Base-by-base conservation (phyloP, 2,797 vertebrate species). In the Nannoperca obscura region DNA sequence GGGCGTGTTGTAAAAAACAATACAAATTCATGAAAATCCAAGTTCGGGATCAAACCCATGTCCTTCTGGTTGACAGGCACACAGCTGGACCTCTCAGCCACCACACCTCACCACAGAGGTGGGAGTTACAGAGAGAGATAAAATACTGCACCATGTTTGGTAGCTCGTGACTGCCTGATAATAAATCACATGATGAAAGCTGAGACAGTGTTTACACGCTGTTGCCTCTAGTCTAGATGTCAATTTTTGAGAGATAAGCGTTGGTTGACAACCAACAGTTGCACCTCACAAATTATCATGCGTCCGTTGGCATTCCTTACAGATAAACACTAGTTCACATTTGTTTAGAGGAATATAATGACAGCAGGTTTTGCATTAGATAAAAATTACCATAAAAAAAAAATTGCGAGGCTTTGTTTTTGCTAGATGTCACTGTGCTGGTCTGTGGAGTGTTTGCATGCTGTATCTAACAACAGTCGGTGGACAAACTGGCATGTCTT, bases 321-420 rank as follows among this genome's bases (percentile, higher is more conserved):
- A 27, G 15, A 53, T 59, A 59, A 66, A 58, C 19, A 52, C 14
- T 0, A 11, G 5, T 8, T 30, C 62, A 8, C n/a, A 77, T 86
- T 85, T 84, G 76, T 42, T 79, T 78, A 22, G 6, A 17, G 1
- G 34, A 2, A 38, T 78, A 76, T 65, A 14, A 65, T 13, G 17
- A 50, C 20, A 24, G 62, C 0, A 17, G 7, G 76, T 57, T 89
- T 85, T 87, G 73, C 83, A 85, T 83, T 7, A 74, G 47, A 78
- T 70, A 42, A 27, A 74, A 24, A 50, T 24, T 13, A 59, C 4
- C 4, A 10, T 10, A 4, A 46, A 9, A 17, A 14, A 61, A 44
- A 10, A 19, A 38, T 7, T 22, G 32, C 19, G 47, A 52, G 53
- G 12, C 15, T 46, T 50, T 68, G 44, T 60, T 76, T 68, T 54